These are phyloP conservation scores for Kryptolebias marmoratus DNA, from an alignment of 2,113 vertebrate species.

Conservation along the genomic window DNA sequence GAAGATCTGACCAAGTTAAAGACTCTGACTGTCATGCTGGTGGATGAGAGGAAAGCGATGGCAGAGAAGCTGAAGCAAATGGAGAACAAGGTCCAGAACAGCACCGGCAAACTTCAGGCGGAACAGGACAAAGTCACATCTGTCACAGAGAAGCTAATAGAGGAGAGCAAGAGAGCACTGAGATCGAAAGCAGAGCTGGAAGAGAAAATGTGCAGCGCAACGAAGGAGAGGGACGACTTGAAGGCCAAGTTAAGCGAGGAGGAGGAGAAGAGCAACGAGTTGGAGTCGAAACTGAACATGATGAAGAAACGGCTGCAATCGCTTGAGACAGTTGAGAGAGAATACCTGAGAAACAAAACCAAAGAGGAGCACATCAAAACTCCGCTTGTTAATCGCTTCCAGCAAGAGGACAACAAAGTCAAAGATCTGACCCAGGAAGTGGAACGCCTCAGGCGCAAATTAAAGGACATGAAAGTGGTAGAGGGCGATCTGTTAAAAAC, in stretches of 20 bases:
- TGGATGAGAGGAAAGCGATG: slow-evolving; percentile 93
- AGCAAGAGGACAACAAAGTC: slow-evolving; percentile 96
- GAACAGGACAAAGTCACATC: slow-evolving; percentile 94
- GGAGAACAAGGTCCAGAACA: slow-evolving; percentile 91
- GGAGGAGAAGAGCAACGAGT: slow-evolving; percentile 89
- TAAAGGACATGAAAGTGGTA: slow-evolving; percentile 93
- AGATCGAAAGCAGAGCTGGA: slow-evolving; percentile 94
- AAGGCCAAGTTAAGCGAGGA: slow-evolving; percentile 88
- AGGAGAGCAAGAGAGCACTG: slow-evolving; percentile 94
- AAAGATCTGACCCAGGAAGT: slow-evolving; percentile 96
- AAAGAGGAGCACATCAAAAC: slow-evolving; percentile 87
- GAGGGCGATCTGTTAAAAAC: slow-evolving; percentile 93
- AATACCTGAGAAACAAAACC: slow-evolving; percentile 88
- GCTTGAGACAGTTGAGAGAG: slow-evolving; percentile 89
- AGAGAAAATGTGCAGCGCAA: slow-evolving; percentile 88
- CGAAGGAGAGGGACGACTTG: slow-evolving; percentile 91
- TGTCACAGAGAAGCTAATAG: slow-evolving; percentile 94
- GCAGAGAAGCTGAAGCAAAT: slow-evolving; percentile 93
- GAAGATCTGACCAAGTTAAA: slow-evolving; percentile 96
- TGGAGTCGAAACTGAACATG: slow-evolving; percentile 90
- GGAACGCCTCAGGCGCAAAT: slow-evolving; percentile 88
- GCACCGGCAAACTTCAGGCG: slow-evolving; percentile 88
- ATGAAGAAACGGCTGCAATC: slow-evolving; percentile 93
- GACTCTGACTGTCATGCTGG: slow-evolving; percentile 95
- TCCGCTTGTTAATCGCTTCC: slow-evolving; percentile 80